Percentiles rank a stretch among this genome's conserved stretches.
Evolutionary conservation across 2,888 invertebrate species (phyloP).

Genomic region (Ornithoptera alexandrae): DNA sequence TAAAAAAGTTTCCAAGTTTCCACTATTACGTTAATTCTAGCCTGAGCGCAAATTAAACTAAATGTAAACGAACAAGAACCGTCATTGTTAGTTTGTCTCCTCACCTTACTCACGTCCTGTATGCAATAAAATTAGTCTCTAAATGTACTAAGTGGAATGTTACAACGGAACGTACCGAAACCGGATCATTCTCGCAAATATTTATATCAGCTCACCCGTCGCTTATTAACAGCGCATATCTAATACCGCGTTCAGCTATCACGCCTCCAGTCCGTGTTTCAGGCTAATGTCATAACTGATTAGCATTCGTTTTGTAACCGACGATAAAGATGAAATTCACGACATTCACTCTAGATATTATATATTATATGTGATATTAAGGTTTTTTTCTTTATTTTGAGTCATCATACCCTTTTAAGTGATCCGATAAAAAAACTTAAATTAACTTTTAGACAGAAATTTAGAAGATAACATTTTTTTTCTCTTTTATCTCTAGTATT

Average conservation of each 20-base stretch:
- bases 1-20: neutral
- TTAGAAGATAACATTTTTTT: too few species aligned
- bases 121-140: slow-evolving; percentile 4
- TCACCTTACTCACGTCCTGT: slow-evolving; percentile 1
- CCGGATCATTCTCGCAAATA: slow-evolving; percentile 20
- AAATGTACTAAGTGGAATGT: slow-evolving; percentile 13
- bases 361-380: too few species aligned
- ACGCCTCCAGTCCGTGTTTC: slow-evolving; percentile 1
- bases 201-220: slow-evolving; percentile 7
- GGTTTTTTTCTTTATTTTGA: too few species aligned
- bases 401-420: too few species aligned
- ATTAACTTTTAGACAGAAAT: too few species aligned
- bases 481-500: too few species aligned
- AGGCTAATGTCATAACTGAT: neutral
- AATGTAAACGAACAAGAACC: neutral
- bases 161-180: slow-evolving; percentile 8
- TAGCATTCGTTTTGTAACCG: neutral
- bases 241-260: slow-evolving; percentile 1
- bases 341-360: neutral
- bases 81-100: neutral
- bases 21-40: neutral
- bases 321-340: neutral
- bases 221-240: slow-evolving; percentile 16
- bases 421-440: too few species aligned
- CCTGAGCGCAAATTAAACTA: neutral